Conservation (phyloP, 2,113 vertebrate genomes). For the Salvelinus alpinus region DNA sequence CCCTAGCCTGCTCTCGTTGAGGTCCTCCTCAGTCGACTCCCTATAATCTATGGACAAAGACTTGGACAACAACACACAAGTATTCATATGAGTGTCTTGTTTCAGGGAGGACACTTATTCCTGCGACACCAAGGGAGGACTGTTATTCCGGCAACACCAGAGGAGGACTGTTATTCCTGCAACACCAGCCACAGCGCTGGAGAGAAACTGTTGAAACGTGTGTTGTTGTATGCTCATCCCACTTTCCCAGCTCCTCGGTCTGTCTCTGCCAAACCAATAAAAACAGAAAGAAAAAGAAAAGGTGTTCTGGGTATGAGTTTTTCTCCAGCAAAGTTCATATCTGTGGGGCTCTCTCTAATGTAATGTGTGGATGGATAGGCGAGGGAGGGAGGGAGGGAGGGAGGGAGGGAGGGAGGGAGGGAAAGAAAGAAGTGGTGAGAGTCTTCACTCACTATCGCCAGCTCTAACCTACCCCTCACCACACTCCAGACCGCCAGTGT, state of each 20-base stretch:
- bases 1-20: constrained; percentile 30
- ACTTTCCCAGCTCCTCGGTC: constrained; percentile 29
- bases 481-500: background rate
- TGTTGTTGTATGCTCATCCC: constrained; percentile 9
- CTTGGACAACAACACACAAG: constrained; percentile 43
- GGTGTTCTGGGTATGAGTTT: constrained; percentile 21
- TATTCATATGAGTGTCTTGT: constrained; percentile 47
- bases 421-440: constrained; percentile 34
- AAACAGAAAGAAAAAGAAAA: constrained; percentile 36
- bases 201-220: constrained; percentile 18
- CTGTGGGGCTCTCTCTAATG: background rate
- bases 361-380: background rate
- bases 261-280: constrained; percentile 72
- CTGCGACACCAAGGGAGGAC: background rate
- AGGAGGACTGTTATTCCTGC: too few relatives aligned
- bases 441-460: constrained; percentile 31
- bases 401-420: background rate
- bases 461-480: constrained; percentile 37
- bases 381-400: background rate
- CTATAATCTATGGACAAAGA: constrained; percentile 50
- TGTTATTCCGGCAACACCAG: too few relatives aligned
- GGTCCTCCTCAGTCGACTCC: constrained; percentile 38
- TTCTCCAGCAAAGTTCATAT: constrained; percentile 1
- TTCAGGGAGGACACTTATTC: constrained; percentile 54
- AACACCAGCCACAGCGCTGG: constrained; percentile 8